Evolutionary conservation across 2,797 vertebrate species (phyloP).

Genomic region (Tarsius wallacei): DNA sequence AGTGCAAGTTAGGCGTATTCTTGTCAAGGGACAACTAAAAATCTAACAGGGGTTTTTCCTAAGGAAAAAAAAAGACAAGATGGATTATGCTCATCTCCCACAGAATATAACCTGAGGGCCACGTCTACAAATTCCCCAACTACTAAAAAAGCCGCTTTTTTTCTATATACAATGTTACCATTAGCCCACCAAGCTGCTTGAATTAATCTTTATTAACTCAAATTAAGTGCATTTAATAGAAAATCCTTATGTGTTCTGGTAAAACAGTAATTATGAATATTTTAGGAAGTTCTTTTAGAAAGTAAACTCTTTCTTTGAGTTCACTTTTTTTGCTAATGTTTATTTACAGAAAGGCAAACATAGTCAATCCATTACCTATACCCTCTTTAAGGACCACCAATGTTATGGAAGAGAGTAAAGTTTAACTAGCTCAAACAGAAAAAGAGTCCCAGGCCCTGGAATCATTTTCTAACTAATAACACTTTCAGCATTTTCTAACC

Average conservation of each 20-base stretch:
- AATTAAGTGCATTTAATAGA: neutral
- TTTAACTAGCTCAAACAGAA: slow-evolving; percentile 44
- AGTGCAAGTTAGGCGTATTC: neutral
- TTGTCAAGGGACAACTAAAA: slow-evolving; percentile 50
- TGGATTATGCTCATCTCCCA: neutral
- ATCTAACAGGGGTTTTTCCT: slow-evolving; percentile 1
- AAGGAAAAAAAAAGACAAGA: slow-evolving; percentile 34
- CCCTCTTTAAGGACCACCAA: slow-evolving; percentile 25
- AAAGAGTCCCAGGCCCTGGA: neutral
- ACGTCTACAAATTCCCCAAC: slow-evolving; percentile 40
- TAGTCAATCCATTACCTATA: neutral
- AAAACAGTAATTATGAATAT: slow-evolving; percentile 48
- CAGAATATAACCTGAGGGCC: neutral
- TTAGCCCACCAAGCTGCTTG: neutral
- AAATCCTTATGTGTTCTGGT: neutral
- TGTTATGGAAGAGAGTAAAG: neutral
- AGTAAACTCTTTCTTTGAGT: neutral
- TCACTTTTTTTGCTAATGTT: slow-evolving; percentile 41
- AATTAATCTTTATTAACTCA: slow-evolving; percentile 62
- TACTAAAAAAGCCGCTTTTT: slow-evolving; percentile 20
- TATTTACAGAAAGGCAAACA: slow-evolving; percentile 36
- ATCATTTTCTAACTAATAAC: neutral
- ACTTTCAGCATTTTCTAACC: slow-evolving; percentile 15
- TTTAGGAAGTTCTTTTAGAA: slow-evolving; percentile 59
- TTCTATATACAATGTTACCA: slow-evolving; percentile 1